Evolutionary conservation across 1,140 invertebrate species (phyloP).

Genomic region (Paralvinella palmiformis): DNA sequence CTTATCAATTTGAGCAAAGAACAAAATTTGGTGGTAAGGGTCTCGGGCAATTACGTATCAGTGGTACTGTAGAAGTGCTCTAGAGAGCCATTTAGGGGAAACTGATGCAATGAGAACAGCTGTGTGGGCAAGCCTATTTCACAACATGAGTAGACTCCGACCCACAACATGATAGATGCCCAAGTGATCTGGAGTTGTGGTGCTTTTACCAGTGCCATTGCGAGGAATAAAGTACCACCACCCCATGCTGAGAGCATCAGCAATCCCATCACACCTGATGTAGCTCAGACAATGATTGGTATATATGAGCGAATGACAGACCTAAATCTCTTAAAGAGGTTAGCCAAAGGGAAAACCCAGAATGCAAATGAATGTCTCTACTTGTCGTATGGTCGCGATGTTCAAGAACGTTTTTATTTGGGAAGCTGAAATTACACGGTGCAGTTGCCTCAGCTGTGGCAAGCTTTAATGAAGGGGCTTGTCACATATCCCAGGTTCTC

Average conservation of each 20-base stretch:
- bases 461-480: not conserved
- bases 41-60: not conserved
- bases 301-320: conserved; percentile 8
- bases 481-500: not conserved
- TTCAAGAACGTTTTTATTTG: not conserved
- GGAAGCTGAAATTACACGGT: not conserved
- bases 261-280: not conserved
- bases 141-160: conserved; percentile 1
- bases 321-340: conserved; percentile 6
- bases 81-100: not conserved
- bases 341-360: not conserved
- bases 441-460: not conserved
- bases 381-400: not conserved
- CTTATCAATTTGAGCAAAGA: not conserved
- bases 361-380: conserved; percentile 11
- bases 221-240: not conserved
- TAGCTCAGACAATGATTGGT: not conserved
- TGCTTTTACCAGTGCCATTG: conserved; percentile 10
- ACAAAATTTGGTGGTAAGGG: not conserved
- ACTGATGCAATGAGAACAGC: not conserved
- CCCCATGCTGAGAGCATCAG: not conserved
- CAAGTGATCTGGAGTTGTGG: not conserved
- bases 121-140: conserved; percentile 9
- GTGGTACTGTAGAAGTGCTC: conserved; percentile 5
- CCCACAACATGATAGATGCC: conserved; percentile 9